Percentiles rank a stretch among this genome's conserved stretches.
Evolutionary conservation across 53 echinoderm and acorn worm species (phyloP).

Genomic region (Holothuria scabra): DNA sequence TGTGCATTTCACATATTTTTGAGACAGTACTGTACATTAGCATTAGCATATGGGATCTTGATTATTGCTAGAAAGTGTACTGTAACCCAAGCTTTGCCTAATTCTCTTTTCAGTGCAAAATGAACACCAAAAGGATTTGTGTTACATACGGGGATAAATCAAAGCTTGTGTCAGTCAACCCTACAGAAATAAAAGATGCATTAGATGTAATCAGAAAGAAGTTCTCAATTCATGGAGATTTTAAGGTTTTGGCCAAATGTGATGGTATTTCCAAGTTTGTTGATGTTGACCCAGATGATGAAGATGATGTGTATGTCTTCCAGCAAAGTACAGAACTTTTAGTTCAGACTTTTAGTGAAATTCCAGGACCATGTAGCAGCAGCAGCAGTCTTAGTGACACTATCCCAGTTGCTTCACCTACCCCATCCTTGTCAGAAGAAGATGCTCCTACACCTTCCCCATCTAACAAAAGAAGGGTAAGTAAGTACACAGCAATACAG

Average conservation of each 20-base stretch:
- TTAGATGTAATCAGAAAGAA: conserved; percentile 10
- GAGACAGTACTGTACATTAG: not conserved
- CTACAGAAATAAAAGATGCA: conserved; percentile 12
- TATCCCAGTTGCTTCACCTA: conserved; percentile 10
- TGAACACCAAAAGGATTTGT: conserved; percentile 12
- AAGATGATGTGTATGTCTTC: conserved; percentile 37
- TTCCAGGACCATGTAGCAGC: conserved; percentile 1
- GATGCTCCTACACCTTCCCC: not conserved
- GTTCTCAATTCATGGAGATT: conserved; percentile 17
- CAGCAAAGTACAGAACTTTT: conserved; percentile 21
- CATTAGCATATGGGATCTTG: not conserved
- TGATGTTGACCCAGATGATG: conserved; percentile 39
- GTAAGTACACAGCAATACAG: not conserved
- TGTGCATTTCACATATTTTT: not conserved
- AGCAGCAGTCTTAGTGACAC: conserved; percentile 13
- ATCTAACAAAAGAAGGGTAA: conserved; percentile 1
- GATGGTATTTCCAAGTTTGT: conserved; percentile 24
- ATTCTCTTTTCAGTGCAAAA: not conserved
- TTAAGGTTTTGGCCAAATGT: conserved; percentile 1
- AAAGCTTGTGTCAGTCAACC: conserved; percentile 5
- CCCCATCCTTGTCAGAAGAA: conserved; percentile 28
- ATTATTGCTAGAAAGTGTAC: not conserved
- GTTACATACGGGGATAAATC: not conserved
- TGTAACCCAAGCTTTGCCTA: not conserved
- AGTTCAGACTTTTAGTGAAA: conserved; percentile 13